Percentiles rank a stretch among this genome's conserved stretches.
phyloP scores from a whole-genome alignment of 2,113 vertebrate genomes.

The Rhipidura dahli region DNA sequence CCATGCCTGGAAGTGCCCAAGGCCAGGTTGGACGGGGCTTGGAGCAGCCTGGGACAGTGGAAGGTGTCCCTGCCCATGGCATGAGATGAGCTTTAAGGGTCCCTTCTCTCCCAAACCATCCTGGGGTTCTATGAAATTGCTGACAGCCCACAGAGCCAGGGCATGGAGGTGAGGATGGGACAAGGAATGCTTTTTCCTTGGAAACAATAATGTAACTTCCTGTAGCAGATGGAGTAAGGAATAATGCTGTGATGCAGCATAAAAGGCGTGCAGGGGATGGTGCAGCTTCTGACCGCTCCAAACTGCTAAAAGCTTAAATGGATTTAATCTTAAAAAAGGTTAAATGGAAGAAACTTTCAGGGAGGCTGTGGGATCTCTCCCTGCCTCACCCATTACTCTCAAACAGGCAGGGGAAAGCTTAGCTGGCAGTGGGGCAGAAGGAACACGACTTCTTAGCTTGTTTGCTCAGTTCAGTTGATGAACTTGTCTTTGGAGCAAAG shows the following conservation, averaged over 20 bases:
- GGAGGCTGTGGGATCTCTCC: not conserved
- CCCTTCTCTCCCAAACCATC: not conserved
- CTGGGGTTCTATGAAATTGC: not conserved
- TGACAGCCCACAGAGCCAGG: not conserved
- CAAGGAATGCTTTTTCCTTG: not conserved
- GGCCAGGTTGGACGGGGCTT: not conserved
- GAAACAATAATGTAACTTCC: not conserved
- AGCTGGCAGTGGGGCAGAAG: not conserved
- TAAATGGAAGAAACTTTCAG: not conserved
- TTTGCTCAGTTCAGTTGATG: not conserved
- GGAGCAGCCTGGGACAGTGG: not conserved
- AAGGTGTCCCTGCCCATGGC: not conserved
- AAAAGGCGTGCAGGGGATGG: not conserved
- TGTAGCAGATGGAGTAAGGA: not conserved
- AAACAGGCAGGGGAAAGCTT: no score
- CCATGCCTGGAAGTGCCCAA: not conserved
- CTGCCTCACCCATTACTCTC: not conserved
- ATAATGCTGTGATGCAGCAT: not conserved
- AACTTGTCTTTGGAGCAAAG: not conserved
- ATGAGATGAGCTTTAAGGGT: not conserved
- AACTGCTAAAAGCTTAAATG: not conserved
- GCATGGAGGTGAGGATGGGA: not conserved
- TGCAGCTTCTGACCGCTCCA: not conserved
- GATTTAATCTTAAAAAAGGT: not conserved
- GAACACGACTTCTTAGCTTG: not conserved